phyloP scores from a whole-genome alignment of 1,140 invertebrate species.

The Dreissena polymorpha region DNA sequence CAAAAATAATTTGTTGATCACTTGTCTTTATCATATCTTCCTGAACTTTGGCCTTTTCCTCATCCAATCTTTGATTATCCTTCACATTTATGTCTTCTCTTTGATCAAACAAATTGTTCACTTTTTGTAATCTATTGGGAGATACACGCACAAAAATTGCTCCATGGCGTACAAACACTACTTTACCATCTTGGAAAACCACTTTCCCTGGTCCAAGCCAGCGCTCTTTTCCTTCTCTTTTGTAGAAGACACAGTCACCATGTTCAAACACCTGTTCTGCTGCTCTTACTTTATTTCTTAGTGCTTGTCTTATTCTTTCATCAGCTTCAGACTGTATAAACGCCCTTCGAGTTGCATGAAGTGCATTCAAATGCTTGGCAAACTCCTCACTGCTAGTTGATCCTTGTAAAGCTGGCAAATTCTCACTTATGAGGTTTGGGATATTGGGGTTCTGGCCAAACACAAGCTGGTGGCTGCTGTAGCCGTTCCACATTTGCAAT shows the following conservation, averaged over 20 bases:
- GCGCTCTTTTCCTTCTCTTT: slow-evolving; percentile 42
- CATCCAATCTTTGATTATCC: slow-evolving; percentile 13
- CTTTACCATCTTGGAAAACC: slow-evolving; percentile 54
- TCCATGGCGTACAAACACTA: slow-evolving; percentile 59
- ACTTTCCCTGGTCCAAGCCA: slow-evolving; percentile 54
- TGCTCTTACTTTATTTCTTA: slow-evolving; percentile 53
- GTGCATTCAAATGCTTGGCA: slow-evolving; percentile 53
- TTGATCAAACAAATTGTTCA: slow-evolving; percentile 34
- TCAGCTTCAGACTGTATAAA: slow-evolving; percentile 52
- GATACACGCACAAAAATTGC: slow-evolving; percentile 56
- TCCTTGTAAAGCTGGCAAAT: slow-evolving; percentile 50
- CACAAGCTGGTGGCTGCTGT: slow-evolving; percentile 56
- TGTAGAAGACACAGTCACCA: slow-evolving; percentile 60
- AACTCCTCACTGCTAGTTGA: slow-evolving; percentile 48
- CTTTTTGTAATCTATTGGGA: slow-evolving; percentile 43
- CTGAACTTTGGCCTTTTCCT: background rate
- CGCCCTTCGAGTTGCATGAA: slow-evolving; percentile 51
- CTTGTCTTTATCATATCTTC: background rate
- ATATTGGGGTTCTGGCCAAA: slow-evolving; percentile 54
- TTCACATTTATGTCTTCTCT: slow-evolving; percentile 19
- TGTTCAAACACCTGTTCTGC: slow-evolving; percentile 54
- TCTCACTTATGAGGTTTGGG: slow-evolving; percentile 47
- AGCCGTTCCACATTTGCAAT: slow-evolving; percentile 59
- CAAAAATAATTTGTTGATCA: slow-evolving; percentile 17
- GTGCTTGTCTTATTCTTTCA: slow-evolving; percentile 49